These are phyloP conservation scores for Danio jaintianensis DNA, from an alignment of 2,797 vertebrate genomes.

Conservation along the genomic window DNA sequence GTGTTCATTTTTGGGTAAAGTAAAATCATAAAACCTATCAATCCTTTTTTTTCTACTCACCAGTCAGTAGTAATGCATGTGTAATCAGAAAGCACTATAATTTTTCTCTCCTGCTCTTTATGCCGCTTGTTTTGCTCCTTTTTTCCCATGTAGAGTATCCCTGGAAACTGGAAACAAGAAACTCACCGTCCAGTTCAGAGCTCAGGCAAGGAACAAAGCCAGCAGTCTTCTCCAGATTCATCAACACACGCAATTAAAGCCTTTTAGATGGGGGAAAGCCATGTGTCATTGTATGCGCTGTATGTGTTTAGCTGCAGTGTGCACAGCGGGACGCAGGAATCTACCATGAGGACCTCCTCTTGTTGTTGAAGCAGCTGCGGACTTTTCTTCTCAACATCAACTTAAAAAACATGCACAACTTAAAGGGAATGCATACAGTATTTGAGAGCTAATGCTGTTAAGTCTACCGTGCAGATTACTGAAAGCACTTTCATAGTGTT, in stretches of 20 bases:
- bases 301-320: constrained; percentile 19
- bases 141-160: constrained; percentile 53
- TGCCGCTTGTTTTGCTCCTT: constrained; percentile 19
- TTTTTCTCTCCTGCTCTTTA: not conserved
- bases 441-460: not conserved
- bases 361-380: constrained; percentile 68
- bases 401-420: not conserved
- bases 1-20: too few relatives aligned
- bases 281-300: constrained; percentile 20
- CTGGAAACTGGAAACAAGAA: constrained; percentile 1
- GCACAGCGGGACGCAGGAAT: constrained; percentile 40
- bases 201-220: constrained; percentile 69
- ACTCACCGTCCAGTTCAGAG: constrained; percentile 49
- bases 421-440: not conserved
- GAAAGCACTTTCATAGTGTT: not conserved
- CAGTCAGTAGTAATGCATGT: not conserved
- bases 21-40: not conserved
- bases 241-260: constrained; percentile 57
- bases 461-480: constrained; percentile 20
- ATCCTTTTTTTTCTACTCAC: not conserved
- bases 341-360: constrained; percentile 36
- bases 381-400: constrained; percentile 50
- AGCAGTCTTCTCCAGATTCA: constrained; percentile 63
- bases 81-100: not conserved
- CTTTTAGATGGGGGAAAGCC: constrained; percentile 56